phyloP scores from a whole-genome alignment of 2,113 vertebrate species.

The Dasypus novemcinctus region DNA sequence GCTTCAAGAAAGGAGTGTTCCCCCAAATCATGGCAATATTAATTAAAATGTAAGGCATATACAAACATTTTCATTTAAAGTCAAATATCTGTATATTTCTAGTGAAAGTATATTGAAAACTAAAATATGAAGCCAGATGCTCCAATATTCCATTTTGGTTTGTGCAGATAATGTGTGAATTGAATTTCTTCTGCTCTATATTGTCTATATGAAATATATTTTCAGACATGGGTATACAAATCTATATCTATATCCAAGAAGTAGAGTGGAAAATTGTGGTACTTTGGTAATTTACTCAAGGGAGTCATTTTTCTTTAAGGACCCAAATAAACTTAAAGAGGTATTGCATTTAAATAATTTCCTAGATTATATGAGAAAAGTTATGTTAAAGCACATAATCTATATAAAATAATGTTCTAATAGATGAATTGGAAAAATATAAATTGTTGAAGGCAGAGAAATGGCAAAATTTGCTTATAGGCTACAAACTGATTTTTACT shows the following conservation, averaged over 20 bases:
- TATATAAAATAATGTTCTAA: neutral
- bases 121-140: neutral
- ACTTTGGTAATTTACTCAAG: neutral
- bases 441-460: neutral
- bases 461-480: neutral
- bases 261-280: neutral
- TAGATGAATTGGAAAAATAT: neutral
- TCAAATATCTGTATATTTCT: neutral
- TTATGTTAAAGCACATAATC: neutral
- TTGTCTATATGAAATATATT: neutral
- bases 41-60: neutral
- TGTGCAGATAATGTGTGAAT: neutral
- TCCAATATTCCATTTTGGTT: constrained; percentile 6
- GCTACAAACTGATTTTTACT: neutral
- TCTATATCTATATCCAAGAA: neutral
- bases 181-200: constrained; percentile 5
- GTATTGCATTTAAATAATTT: neutral
- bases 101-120: neutral
- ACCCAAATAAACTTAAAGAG: neutral
- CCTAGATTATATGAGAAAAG: neutral
- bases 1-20: neutral
- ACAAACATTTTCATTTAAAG: neutral
- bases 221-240: neutral
- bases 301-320: neutral
- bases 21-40: neutral